Evolutionary conservation across 2,797 vertebrate species (phyloP), one percentile per base, ranked within the genome.

Genomic region (Acanthis flammea): DNA sequence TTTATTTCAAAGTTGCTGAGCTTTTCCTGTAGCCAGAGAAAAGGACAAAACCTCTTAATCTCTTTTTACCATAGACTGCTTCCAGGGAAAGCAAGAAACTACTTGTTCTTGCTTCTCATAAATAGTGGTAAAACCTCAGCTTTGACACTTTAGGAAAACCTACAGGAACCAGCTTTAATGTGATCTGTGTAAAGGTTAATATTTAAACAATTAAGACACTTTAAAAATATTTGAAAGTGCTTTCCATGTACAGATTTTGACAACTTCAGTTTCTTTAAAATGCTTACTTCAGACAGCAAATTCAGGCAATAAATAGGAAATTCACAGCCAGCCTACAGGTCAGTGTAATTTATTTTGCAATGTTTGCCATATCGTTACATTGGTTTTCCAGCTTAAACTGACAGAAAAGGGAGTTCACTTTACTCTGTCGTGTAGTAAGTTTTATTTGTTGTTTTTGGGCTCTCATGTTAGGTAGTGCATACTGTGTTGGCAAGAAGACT

Each of bases 361-460:
- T 80, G 89, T 83, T 80, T 92, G 37, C 62, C n/a, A 4, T 92
- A 73, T 55, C 0, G 2, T 81, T 75, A 62, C n/a, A 4, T 35
- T 86, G 73, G 23, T 48, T 81, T 89, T 91, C n/a, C 85, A 73
- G 87, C 51, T 78, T 78, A 90, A 92, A 61, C 45, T 88, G 91
- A 81, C 91, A 94, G 91, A 90, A 93, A 92, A 95, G 79, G 89
- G 95, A 95, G 95, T 90, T 96, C 79, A 86, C 87, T 78, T 88
- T 60, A 81, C 82, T 77, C 73, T 70, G 76, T 54, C 27, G 30
- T 58, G 55, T 94, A 96, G 89, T 94, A 91, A 94, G 62, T 94
- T 94, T 90, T 94, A 94, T 91, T 90, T 96, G 95, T 91, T 96
- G 70, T 0, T 94, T 94, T 97, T 96, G 96, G 95, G 91, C 73